Percentiles rank a stretch among this genome's conserved stretches.
phyloP scores from a whole-genome alignment of 1,140 invertebrate genomes.

The Lucilia sericata region DNA sequence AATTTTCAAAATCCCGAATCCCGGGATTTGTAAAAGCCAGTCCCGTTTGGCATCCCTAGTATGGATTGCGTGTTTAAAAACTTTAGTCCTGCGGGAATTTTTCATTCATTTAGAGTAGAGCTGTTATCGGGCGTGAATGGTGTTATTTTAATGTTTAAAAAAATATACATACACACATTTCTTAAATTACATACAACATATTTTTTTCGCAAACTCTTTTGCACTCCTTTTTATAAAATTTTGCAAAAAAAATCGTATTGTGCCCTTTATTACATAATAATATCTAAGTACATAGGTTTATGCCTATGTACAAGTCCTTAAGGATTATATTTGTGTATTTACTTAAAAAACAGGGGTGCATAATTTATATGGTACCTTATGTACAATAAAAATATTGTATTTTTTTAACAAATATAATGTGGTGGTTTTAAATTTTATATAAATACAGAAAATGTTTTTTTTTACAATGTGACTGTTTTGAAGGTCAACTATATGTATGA shows the following conservation, averaged over 20 bases:
- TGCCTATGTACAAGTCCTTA: background rate
- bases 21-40: too few relatives aligned
- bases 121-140: slow-evolving; percentile 7
- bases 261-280: background rate
- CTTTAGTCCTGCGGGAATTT: slow-evolving; percentile 3
- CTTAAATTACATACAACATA: background rate
- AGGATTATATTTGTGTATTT: too few relatives aligned
- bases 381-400: background rate
- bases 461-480: background rate
- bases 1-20: too few relatives aligned
- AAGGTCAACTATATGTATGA: background rate
- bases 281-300: background rate
- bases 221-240: slow-evolving; percentile 11
- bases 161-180: background rate
- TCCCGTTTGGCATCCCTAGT: too few relatives aligned
- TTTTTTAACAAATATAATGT: background rate
- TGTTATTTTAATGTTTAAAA: background rate
- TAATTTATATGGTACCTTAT: background rate
- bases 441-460: background rate
- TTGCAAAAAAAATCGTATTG: background rate
- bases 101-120: slow-evolving; percentile 9
- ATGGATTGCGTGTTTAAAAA: background rate
- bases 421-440: background rate
- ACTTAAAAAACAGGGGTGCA: background rate
- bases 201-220: background rate